phyloP scores from a whole-genome alignment of 2,888 invertebrate species.

The Cerceris ruficornis region DNA sequence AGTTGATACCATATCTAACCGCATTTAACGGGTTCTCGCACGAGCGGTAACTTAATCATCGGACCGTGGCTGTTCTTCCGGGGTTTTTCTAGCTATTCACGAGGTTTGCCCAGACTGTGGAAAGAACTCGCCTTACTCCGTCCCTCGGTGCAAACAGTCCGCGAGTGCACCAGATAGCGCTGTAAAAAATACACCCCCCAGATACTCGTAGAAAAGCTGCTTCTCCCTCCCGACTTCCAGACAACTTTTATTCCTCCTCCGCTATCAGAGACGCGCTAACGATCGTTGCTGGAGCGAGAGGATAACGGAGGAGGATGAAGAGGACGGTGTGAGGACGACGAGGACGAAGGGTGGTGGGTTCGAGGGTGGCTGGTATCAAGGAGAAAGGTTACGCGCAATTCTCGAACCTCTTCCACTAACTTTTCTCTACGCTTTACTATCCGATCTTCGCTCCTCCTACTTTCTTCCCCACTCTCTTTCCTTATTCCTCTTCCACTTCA shows the following conservation, averaged over 20 bases:
- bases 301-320: constrained; percentile 4
- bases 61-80: constrained; percentile 48
- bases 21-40: constrained; percentile 53
- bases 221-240: constrained; percentile 54
- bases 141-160: constrained; percentile 59
- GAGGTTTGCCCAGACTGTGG: constrained; percentile 47
- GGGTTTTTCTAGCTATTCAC: constrained; percentile 54
- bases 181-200: constrained; percentile 70
- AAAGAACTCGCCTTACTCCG: constrained; percentile 49
- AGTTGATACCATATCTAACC: constrained; percentile 50
- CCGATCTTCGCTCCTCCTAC: constrained; percentile 26
- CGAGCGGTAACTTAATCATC: constrained; percentile 63
- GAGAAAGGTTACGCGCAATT: constrained; percentile 29
- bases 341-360: constrained; percentile 10
- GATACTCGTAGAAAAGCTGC: constrained; percentile 65
- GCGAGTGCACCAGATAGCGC: constrained; percentile 65
- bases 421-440: constrained; percentile 63
- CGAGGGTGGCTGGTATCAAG: constrained; percentile 11
- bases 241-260: constrained; percentile 71
- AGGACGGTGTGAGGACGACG: background rate
- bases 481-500: constrained; percentile 18
- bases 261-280: constrained; percentile 67
- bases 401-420: constrained; percentile 61
- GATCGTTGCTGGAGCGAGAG: constrained; percentile 50
- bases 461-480: constrained; percentile 20